Conservation (phyloP, 92 coral and sea anemone genomes). For the Bergia puertoricense region DNA sequence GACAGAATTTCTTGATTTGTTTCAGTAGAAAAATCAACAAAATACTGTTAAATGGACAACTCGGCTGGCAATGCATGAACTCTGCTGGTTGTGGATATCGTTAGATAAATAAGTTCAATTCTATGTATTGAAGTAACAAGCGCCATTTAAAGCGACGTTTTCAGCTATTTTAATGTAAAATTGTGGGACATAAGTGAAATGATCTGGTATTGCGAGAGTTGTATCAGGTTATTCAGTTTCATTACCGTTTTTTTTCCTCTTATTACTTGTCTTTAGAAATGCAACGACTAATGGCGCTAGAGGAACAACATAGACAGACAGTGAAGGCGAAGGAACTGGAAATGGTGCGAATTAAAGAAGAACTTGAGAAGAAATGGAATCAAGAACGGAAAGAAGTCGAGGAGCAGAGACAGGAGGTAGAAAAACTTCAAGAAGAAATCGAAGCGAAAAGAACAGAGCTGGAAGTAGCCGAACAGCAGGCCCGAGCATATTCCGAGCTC, state of each 20-base stretch:
- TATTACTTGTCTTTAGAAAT: conserved; percentile 53
- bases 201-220: neutral
- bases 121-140: too few species aligned
- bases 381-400: conserved; percentile 82
- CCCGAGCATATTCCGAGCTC: conserved; percentile 61
- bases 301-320: conserved; percentile 88
- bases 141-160: too few species aligned
- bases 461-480: conserved; percentile 85
- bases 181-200: too few species aligned
- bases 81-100: too few species aligned
- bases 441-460: conserved; percentile 83
- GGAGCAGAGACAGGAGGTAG: conserved; percentile 85
- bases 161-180: too few species aligned
- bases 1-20: too few species aligned
- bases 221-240: neutral
- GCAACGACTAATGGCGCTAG: conserved; percentile 87
- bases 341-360: conserved; percentile 88
- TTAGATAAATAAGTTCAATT: too few species aligned
- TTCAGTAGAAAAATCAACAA: too few species aligned
- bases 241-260: neutral
- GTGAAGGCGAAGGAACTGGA: conserved; percentile 87
- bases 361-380: conserved; percentile 87
- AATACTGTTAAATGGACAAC: too few species aligned
- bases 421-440: conserved; percentile 86
- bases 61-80: too few species aligned